Evolutionary conservation across 2,113 vertebrate species (phyloP).

Genomic region (Oreochromis niloticus): DNA sequence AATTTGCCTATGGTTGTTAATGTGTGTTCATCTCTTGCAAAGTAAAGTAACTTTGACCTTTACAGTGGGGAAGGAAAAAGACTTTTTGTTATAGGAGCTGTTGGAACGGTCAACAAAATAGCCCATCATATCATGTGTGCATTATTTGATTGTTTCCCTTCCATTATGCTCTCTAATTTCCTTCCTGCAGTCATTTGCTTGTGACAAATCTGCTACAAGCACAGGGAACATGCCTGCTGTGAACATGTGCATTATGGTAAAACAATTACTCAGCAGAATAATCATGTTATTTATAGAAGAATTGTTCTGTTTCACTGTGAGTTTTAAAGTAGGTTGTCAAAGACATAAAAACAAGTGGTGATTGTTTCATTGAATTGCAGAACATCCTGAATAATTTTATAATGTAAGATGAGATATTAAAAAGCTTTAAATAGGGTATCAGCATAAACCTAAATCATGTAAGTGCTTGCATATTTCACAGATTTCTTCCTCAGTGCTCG

Average conservation of each 20-base stretch:
- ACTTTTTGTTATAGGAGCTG: background rate
- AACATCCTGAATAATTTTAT: background rate
- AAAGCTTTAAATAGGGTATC: background rate
- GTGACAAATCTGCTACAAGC: background rate
- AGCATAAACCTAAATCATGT: background rate
- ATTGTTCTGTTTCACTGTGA: background rate
- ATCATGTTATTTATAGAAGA: background rate
- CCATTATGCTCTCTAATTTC: conserved; percentile 9
- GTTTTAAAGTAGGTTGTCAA: background rate
- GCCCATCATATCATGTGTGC: background rate
- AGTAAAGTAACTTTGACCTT: background rate
- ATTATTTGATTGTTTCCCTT: conserved; percentile 2
- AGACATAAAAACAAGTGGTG: background rate
- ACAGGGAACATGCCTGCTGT: background rate
- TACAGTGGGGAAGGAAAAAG: background rate
- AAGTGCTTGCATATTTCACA: background rate
- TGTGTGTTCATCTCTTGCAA: background rate
- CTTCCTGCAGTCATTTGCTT: background rate
- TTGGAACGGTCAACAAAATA: background rate
- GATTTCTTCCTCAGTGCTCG: background rate
- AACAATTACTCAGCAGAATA: background rate
- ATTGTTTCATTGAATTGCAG: background rate
- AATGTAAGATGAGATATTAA: background rate
- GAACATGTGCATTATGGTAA: background rate
- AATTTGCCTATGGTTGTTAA: background rate